Base-by-base conservation (phyloP, 2,797 vertebrate species). In the Microctenopoma lineatum region DNA sequence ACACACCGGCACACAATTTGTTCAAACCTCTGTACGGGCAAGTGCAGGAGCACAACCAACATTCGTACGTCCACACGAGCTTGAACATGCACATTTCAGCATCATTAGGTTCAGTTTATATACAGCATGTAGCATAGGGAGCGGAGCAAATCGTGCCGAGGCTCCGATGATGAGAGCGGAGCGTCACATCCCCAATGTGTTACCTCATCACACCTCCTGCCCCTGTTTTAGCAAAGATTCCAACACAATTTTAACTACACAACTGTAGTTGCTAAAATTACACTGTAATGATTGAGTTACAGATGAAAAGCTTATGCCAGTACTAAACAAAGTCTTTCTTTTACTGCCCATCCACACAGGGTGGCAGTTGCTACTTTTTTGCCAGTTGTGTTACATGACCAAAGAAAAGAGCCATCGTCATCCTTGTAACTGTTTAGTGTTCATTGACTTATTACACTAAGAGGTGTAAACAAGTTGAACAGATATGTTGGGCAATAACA, bases 41-140 rank as follows among this genome's bases (percentile, higher is more conserved):
- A 53, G 45, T 15, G 14, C 34, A 18, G 34, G 18, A 46, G 32
- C 27, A 52, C 66, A 56, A 51, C 63, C 26, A 27, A 44, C 34
- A 56, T 61, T 21, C 42, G 63, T 29, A 62, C 64, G 14, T 52
- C 21, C 55, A 58, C 58, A 57, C 47, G 51, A 51, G 12, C 29
- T 53, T n/a, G 42, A 58, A 36, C 38, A 34, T 54, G 47, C 68
- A 66, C 47, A 66, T 70, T 75, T 76, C 52, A 70, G 59, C 48
- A 56, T 58, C 71, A 70, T 80, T 81, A 69, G 45, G 48, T 52
- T 39, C 12, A 59, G 26, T 71, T 82, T 69, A 66, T 63, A 73
- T 58, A 46, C 32, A 57, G 63, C 41, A 50, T 44, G 39, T n/a
- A 70, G 67, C 39, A n/a, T 2, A 8, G 48, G 45, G 62, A 79